phyloP scores from a whole-genome alignment of 1,140 invertebrate species.

The Drosophila tristis region DNA sequence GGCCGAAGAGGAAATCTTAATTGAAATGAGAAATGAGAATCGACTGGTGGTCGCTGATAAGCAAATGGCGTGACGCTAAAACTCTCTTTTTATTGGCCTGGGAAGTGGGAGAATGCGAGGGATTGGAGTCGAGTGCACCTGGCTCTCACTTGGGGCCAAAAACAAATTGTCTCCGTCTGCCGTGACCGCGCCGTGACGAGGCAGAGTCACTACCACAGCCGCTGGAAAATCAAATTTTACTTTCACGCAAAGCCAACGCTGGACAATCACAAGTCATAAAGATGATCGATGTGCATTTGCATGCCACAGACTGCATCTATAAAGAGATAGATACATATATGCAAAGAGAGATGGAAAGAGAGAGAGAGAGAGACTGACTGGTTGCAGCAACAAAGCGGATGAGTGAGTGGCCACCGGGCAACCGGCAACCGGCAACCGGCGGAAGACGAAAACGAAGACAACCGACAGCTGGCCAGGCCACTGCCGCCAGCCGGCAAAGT shows the following conservation, averaged over 20 bases:
- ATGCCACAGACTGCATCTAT: constrained; percentile 45
- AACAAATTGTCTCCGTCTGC: constrained; percentile 41
- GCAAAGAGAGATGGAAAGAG: too few species aligned
- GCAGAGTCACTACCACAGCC: constrained; percentile 28
- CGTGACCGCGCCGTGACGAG: constrained; percentile 13
- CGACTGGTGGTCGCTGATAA: constrained; percentile 16
- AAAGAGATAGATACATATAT: too few species aligned
- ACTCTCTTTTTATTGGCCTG: constrained; percentile 7
- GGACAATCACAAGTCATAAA: constrained; percentile 69
- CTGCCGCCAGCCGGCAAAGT: constrained; percentile 51
- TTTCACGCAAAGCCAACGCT: constrained; percentile 67
- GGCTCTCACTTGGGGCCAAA: constrained; percentile 50
- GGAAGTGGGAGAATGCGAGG: background rate
- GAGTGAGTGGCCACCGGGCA: constrained; percentile 25
- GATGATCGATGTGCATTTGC: constrained; percentile 81
- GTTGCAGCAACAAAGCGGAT: too few species aligned
- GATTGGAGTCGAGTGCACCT: constrained; percentile 11
- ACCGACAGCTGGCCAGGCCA: background rate
- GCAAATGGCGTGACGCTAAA: constrained; percentile 40
- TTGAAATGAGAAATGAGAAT: constrained; percentile 20
- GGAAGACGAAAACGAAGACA: too few species aligned
- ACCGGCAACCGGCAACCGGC: background rate
- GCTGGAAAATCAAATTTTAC: constrained; percentile 75
- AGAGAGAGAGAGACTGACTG: too few species aligned
- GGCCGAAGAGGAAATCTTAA: constrained; percentile 13